Evolutionary conservation across 2,797 vertebrate genomes (phyloP).

Genomic region (Lithobates pipiens): DNA sequence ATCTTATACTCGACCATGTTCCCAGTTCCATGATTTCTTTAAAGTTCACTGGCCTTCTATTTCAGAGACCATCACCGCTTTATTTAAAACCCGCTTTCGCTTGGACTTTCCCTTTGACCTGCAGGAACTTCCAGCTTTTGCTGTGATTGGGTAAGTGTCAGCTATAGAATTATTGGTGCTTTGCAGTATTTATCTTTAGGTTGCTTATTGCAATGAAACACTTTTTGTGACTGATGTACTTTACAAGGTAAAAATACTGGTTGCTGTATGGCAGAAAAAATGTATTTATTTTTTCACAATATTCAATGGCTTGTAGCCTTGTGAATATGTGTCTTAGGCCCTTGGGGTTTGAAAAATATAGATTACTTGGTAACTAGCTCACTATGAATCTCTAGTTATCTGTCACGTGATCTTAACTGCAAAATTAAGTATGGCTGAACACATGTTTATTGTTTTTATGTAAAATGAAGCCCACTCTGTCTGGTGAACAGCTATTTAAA

Average conservation of each 20-base stretch:
- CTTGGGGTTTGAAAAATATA: no score
- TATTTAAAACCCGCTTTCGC: conserved; percentile 96
- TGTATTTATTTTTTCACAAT: background rate
- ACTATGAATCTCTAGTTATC: background rate
- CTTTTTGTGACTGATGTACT: no score
- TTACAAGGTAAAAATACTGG: no score
- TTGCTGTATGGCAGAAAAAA: background rate
- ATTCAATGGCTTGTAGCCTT: background rate
- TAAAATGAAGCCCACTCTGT: conserved; percentile 29
- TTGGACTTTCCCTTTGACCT: conserved; percentile 96
- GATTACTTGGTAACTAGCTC: background rate
- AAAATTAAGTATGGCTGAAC: background rate
- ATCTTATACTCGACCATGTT: conserved; percentile 7
- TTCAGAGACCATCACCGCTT: conserved; percentile 94
- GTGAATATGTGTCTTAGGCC: background rate
- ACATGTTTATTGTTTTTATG: conserved; percentile 1
- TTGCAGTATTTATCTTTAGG: no score
- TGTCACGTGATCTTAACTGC: background rate
- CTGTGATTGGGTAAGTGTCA: conserved; percentile 89
- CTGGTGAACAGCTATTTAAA: conserved; percentile 19
- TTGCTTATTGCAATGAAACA: no score
- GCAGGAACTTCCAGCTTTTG: conserved; percentile 94
- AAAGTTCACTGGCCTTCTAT: conserved; percentile 35
- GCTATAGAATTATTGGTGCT: background rate
- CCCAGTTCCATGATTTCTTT: background rate